Evolutionary conservation across 2,797 vertebrate genomes (phyloP).

Genomic region (Eulemur coronatus): DNA sequence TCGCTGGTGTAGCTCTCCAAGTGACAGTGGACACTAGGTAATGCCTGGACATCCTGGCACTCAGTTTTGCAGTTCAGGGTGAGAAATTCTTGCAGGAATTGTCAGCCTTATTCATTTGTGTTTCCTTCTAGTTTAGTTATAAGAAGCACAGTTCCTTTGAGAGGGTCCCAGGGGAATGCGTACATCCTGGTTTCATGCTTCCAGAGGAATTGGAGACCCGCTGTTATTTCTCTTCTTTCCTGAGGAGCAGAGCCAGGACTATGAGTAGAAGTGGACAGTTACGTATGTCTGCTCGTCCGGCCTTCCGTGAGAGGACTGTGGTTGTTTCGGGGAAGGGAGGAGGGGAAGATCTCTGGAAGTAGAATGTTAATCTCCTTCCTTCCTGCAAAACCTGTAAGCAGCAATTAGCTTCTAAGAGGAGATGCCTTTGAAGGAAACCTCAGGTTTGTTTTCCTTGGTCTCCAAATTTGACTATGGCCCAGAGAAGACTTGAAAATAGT

Average conservation of each 20-base stretch:
- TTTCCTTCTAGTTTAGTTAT: neutral
- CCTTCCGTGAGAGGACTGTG: neutral
- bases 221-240: neutral
- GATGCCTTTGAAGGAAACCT: neutral
- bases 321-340: neutral
- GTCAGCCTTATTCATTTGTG: neutral
- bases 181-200: neutral
- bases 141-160: neutral
- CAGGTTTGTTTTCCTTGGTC: neutral
- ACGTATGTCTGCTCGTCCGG: neutral
- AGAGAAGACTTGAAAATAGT: neutral
- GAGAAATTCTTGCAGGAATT: neutral
- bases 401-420: neutral
- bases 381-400: neutral
- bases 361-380: neutral
- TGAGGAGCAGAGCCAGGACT: neutral
- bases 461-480: neutral
- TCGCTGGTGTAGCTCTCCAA: neutral
- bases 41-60: rapidly evolving
- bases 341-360: neutral
- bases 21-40: neutral
- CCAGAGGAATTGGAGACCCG: neutral
- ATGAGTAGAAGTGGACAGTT: neutral
- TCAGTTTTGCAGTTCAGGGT: neutral
- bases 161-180: too few relatives aligned